Conservation (phyloP, 2,888 invertebrate species). For the Pammene fasciana region DNA sequence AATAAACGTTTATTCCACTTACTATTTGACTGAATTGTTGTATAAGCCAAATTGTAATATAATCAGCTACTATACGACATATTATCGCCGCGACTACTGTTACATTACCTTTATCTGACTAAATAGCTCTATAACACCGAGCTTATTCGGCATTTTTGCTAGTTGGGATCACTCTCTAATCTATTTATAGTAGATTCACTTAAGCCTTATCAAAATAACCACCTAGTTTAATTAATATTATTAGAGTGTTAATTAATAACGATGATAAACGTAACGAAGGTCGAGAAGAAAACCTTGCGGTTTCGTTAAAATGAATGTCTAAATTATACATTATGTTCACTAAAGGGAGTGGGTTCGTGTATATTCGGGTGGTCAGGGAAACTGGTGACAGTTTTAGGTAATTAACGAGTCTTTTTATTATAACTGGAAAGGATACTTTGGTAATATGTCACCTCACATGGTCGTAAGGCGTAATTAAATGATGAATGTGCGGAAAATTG, state of each 20-base stretch:
- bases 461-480: not conserved
- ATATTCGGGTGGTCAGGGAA: not conserved
- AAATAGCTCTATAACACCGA: too few relatives aligned
- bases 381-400: not conserved
- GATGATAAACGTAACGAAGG: slow-evolving; percentile 28
- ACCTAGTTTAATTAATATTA: slow-evolving; percentile 5
- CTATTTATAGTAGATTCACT: not conserved
- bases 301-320: slow-evolving; percentile 3
- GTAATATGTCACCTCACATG: not conserved
- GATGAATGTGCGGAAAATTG: not conserved
- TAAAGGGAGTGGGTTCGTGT: not conserved
- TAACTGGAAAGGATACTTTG: not conserved
- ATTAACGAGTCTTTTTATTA: slow-evolving; percentile 4
- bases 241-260: slow-evolving; percentile 15
- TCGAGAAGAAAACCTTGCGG: slow-evolving; percentile 15
- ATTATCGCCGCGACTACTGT: too few relatives aligned
- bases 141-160: too few relatives aligned
- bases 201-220: not conserved
- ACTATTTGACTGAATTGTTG: too few relatives aligned
- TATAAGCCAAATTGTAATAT: too few relatives aligned
- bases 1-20: too few relatives aligned
- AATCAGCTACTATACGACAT: too few relatives aligned
- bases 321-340: slow-evolving; percentile 17
- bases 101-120: too few relatives aligned
- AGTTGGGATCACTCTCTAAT: not conserved